Evolutionary conservation across 2,888 invertebrate species (phyloP), one percentile per base, ranked within the genome.

Genomic region (Nezara viridula): DNA sequence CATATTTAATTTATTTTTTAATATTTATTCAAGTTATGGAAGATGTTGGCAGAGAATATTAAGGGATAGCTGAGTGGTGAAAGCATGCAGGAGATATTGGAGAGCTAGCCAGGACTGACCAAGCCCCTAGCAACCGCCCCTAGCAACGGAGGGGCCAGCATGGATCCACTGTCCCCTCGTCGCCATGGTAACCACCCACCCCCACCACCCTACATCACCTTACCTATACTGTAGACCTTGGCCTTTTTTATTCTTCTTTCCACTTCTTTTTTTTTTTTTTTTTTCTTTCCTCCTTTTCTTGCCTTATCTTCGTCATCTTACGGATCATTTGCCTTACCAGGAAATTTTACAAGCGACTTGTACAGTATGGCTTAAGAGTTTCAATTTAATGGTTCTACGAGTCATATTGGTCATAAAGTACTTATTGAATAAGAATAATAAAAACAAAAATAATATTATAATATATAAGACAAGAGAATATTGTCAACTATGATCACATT

Each of bases 101-200:
- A 44, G 81, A 81, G 44, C 44, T 81, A 81, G 81, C 81, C 44
- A 81, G 44, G 49, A 81, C 88, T 88, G 88, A 88, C 88, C 88
- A 47, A 37, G 32, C 24, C 93, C 92, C 93, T 93, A 93, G 92
- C 92, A 93, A 93, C 93, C 52, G 32, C 81, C 88, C 88, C 88
- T 88, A 88, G 88, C 88, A 93, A 93, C 93, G 88, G 86, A 90
- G 60, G 86, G 89, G 60, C 87, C 86, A 44, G 81, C 85, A 86
- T 55, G 66, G 81, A 89, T 87, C 86, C 55, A 87, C 89, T 90
- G 90, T 66, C 89, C 89, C 89, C 91, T 91, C 92, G 93, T 93
- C 93, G 92, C 92, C 90, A 91, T 91, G 91, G 91, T 91, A 81
- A 88, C 88, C 66, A 47, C n/a, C 88, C 66, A 73, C 88, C 88